Conservation (phyloP, 2,888 invertebrate genomes). For the Amblyjoppa fuscipennis region DNA sequence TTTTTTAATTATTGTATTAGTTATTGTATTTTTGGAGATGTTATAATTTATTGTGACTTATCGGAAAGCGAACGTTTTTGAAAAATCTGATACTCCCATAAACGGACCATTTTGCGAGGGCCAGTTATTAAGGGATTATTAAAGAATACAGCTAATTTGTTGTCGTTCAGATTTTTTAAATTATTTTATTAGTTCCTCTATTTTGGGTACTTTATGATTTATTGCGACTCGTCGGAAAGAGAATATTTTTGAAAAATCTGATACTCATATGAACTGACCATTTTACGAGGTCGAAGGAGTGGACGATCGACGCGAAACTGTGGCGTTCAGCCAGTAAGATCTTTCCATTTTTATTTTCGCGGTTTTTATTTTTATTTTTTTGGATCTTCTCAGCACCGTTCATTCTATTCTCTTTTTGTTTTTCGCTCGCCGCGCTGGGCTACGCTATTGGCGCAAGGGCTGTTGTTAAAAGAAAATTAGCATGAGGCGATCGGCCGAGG, state of each 20-base stretch:
- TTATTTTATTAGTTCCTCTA: too few species aligned
- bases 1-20: too few species aligned
- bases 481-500: conserved; percentile 82
- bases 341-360: conserved; percentile 61
- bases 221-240: background rate
- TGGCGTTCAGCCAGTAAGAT: conserved; percentile 42
- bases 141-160: too few species aligned
- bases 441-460: conserved; percentile 82
- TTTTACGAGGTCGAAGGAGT: conserved; percentile 40
- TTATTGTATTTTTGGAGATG: too few species aligned
- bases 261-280: background rate
- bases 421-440: conserved; percentile 43
- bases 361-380: conserved; percentile 43
- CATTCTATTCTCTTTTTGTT: conserved; percentile 67
- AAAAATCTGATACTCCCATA: too few species aligned
- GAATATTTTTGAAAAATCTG: too few species aligned
- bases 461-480: conserved; percentile 84
- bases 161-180: too few species aligned
- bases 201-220: too few species aligned
- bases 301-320: conserved; percentile 12
- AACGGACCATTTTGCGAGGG: too few species aligned
- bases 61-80: too few species aligned
- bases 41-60: too few species aligned
- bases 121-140: too few species aligned
- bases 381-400: background rate